Evolutionary conservation across 1,140 invertebrate genomes (phyloP).

Genomic region (Streblospio benedicti): DNA sequence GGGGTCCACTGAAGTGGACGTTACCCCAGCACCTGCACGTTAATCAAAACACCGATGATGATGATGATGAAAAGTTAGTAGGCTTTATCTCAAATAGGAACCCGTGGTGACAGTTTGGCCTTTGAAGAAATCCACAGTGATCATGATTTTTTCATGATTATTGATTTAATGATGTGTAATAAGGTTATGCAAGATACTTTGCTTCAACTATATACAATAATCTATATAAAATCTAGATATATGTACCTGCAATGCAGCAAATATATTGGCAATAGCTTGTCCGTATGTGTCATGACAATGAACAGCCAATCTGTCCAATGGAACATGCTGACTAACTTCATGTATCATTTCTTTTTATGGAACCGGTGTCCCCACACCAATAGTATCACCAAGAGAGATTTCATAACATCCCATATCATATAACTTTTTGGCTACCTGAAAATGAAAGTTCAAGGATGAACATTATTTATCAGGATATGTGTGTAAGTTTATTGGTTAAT

Average conservation of each 20-base stretch:
- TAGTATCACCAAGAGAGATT: conserved; percentile 93
- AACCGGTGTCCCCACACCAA: conserved; percentile 86
- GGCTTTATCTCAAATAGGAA: not conserved
- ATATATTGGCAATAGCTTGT: conserved; percentile 86
- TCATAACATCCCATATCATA: conserved; percentile 72
- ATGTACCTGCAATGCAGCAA: conserved; percentile 44
- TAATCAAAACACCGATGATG: no score
- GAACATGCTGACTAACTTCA: conserved; percentile 55
- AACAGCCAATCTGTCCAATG: conserved; percentile 58
- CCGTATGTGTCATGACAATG: conserved; percentile 99
- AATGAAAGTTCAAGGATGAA: not conserved
- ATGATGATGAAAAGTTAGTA: not conserved
- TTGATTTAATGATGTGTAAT: no score
- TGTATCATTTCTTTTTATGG: conserved; percentile 66
- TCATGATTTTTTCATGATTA: no score
- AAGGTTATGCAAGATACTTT: no score
- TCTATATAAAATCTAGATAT: no score
- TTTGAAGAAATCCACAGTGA: no score
- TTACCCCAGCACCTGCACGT: no score
- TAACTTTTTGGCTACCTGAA: conserved; percentile 61
- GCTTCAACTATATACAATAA: no score
- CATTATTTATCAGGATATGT: no score
- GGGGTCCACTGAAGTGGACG: no score
- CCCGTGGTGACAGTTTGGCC: no score
- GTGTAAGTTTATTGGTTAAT: not conserved